Evolutionary conservation across 1,140 invertebrate species (phyloP).

Genomic region (Daktulosphaira vitifoliae): DNA sequence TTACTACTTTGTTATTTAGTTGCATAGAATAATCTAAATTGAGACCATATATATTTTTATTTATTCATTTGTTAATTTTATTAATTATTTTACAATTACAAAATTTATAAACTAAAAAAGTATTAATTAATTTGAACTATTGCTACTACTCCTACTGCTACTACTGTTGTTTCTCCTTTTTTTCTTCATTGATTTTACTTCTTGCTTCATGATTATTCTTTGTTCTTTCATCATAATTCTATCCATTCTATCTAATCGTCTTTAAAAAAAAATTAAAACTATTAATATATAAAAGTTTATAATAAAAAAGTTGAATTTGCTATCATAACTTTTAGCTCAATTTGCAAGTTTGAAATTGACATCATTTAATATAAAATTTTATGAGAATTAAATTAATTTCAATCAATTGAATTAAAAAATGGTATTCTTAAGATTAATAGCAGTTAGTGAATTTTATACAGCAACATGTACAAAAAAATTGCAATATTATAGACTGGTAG

Average conservation of each 20-base stretch:
- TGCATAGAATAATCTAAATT: too few species aligned
- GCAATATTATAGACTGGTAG: too few species aligned
- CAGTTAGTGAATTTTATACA: background rate
- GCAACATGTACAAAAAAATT: too few species aligned
- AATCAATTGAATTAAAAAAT: background rate
- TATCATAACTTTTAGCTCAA: too few species aligned
- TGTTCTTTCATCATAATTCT: conserved; percentile 28
- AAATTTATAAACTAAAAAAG: background rate
- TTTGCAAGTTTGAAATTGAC: too few species aligned
- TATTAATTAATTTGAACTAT: conserved; percentile 10
- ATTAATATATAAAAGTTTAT: background rate
- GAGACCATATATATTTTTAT: too few species aligned
- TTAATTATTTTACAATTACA: background rate
- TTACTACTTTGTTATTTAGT: too few species aligned
- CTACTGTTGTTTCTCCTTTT: background rate
- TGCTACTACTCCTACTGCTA: background rate
- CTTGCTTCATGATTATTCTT: conserved; percentile 28
- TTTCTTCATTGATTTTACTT: conserved; percentile 23
- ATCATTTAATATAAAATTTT: too few species aligned
- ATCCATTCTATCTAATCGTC: conserved; percentile 21
- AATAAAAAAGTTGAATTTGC: background rate
- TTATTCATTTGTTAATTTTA: background rate
- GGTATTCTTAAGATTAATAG: too few species aligned
- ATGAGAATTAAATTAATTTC: too few species aligned
- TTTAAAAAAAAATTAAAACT: conserved; percentile 11